Base-by-base conservation (phyloP, 2,113 vertebrate genomes). In the Orcinus orca region DNA sequence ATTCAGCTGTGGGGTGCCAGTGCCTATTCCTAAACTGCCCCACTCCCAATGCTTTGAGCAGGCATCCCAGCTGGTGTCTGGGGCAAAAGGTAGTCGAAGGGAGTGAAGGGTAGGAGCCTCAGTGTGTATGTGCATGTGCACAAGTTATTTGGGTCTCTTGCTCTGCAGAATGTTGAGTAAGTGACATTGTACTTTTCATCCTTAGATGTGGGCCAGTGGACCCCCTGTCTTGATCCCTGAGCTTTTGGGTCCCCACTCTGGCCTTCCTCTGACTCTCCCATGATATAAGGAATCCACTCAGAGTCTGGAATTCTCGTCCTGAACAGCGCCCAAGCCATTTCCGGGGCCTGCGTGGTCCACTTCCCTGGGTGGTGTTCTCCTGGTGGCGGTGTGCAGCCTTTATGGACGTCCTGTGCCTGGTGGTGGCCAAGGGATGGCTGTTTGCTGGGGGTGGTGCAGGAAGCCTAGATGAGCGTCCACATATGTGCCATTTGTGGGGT, bases 251-350 rank as follows among this genome's bases (percentile, higher is more conserved):
- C 9, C 21, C n/a, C 6, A 6, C 25, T 60, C 62, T 83, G 68
- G 53, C 36, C 50, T 70, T 89, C n/a, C 13, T 82, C 53, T 74
- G n/a, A 65, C 53, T 8, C 14, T 76, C 17, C 1, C 44, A 68
- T 36, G 3, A 63, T 23, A 13, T 26, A 65, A 79, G n/a, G 10
- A 81, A 25, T 58, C 18, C 29, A 23, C 38, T 58, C n/a, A 33
- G 65, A 74, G 50, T 60, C 86, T 97, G 20, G n/a, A 53, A 26
- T 85, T 86, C 44, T 73, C 23, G 18, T 58, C 38, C 31, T 71
- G 13, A 81, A 74, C 5, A 86, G 21, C n/a, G 4, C 50, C 70
- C 84, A 50, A 55, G 31, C 65, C 53, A 58, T 63, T 91, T 55
- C n/a, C 3, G 47, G 91, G 86, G 36, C 50, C 12, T 12, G 0